Evolutionary conservation across 2,888 invertebrate species (phyloP), one percentile per base, ranked within the genome.

Genomic region (Seira sanloemensis): DNA sequence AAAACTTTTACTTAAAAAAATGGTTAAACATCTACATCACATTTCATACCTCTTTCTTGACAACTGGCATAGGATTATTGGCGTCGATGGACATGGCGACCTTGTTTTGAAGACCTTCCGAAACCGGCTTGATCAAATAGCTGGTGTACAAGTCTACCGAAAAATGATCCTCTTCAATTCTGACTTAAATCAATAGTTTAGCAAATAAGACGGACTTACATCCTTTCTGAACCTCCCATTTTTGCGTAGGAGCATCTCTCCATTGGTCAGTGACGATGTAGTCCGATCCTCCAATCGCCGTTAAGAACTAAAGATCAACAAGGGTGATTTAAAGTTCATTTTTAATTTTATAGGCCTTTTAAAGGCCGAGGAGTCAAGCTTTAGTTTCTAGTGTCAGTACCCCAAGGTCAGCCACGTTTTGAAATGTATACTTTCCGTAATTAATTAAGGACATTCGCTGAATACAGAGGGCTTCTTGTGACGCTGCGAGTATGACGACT

Each of bases 401-500:
- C 25, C 54, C 69, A 50, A 71, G 54, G 25, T 75, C 65, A 1
- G 37, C 76, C 4, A 46, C 50, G 67, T 76, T 76, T 46, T 66
- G 67, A 16, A 76, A 66, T 5, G 76, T 76, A 23, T 76, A 76
- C 19, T 37, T 66, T 18, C 46, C 76, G 12, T 12, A 23, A 24
- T 76, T 26, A 27, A 46, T 46, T 18, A 76, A 62, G 12, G 66
- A 37, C 19, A 46, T 16, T 46, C 67, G 76, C 46, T 26, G 37
- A 0, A 24, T 23, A 67, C 66, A 37, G 2, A 9, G 1, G 5
- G 21, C 37, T 2, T 27, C 37, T 72, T 91, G 93, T 37, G 91
- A 92, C 5, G 92, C 92, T 46, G 93, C 93, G 75, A 95, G 92
- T 4, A 94, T 91, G 24, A 58, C 12, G 4, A 58, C 58, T 16